Evolutionary conservation across 2,113 vertebrate genomes (phyloP).

Genomic region (Pseudorectes ferrugineus): DNA sequence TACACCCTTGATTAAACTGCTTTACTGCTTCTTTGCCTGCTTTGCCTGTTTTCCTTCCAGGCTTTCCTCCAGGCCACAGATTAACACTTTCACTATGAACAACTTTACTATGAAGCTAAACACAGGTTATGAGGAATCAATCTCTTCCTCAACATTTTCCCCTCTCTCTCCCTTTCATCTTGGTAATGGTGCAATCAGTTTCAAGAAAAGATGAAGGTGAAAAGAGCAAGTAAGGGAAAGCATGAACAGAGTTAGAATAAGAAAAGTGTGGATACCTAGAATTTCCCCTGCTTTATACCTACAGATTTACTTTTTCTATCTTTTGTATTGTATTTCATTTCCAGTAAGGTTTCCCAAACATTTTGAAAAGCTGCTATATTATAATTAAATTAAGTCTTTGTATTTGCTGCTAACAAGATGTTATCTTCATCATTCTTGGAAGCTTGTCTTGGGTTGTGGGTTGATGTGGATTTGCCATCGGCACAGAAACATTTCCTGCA

Average conservation of each 20-base stretch:
- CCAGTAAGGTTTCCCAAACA: not conserved
- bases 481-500: constrained; percentile 23
- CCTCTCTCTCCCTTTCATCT: not conserved
- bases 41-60: not conserved
- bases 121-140: not conserved
- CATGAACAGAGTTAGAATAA: not conserved
- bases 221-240: not conserved
- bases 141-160: not conserved
- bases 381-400: constrained; percentile 7
- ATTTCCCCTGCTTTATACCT: not conserved
- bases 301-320: not conserved
- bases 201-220: not conserved
- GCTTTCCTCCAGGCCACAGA: not conserved
- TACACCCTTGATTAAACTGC: not conserved
- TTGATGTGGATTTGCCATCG: constrained; percentile 12
- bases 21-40: not conserved
- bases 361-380: not conserved
- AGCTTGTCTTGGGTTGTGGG: not conserved
- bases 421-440: constrained; percentile 38
- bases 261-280: not conserved
- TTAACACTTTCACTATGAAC: not conserved
- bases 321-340: not conserved
- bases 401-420: constrained; percentile 31
- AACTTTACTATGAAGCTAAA: not conserved
- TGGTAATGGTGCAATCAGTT: not conserved